phyloP scores from a whole-genome alignment of 2,797 vertebrate genomes.

The Cyprinella venusta region DNA sequence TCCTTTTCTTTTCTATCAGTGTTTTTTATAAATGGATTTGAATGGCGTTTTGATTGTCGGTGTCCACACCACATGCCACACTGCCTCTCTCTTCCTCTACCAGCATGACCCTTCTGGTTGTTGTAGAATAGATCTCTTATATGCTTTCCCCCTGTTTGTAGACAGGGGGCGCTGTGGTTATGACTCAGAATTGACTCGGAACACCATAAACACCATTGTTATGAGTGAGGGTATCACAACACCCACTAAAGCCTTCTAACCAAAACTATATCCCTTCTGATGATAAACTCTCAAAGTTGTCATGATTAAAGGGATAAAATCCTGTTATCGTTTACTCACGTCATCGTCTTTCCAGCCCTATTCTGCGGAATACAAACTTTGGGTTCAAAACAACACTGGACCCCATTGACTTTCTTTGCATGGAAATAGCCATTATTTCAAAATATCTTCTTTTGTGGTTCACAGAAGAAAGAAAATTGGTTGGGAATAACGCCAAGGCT shows the following conservation, averaged over 20 bases:
- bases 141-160: conserved; percentile 63
- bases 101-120: conserved; percentile 71
- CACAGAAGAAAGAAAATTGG: background rate
- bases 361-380: background rate
- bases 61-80: conserved; percentile 77
- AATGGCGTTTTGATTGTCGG: conserved; percentile 72
- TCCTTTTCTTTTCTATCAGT: conserved; percentile 78
- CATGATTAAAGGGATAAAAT: background rate
- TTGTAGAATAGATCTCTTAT: conserved; percentile 61
- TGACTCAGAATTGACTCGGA: conserved; percentile 57
- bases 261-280: background rate
- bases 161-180: conserved; percentile 64
- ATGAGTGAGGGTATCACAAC: conserved; percentile 46
- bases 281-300: background rate
- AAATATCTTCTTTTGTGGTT: background rate
- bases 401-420: background rate
- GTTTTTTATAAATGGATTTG: conserved; percentile 80
- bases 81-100: conserved; percentile 75
- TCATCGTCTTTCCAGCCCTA: background rate
- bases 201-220: conserved; percentile 44
- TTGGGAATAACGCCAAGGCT: background rate
- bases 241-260: conserved; percentile 33
- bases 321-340: background rate
- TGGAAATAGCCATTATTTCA: background rate
- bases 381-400: background rate